Conservation (phyloP, 2,888 invertebrate species). For the Drymonia ruficornis region DNA sequence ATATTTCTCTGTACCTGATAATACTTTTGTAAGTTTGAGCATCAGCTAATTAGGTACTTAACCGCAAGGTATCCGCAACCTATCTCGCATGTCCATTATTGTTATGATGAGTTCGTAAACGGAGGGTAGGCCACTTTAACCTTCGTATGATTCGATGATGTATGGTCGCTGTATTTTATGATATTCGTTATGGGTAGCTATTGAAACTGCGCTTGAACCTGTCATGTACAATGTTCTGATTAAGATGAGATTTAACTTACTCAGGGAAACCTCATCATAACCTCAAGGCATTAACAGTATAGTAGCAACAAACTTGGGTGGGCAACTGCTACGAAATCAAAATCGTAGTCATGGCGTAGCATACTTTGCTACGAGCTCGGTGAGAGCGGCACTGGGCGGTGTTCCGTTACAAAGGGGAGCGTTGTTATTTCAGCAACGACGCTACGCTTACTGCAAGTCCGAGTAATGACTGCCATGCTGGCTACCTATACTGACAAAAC, state of each 20-base stretch:
- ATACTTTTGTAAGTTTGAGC: too few species aligned
- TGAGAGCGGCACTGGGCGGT: slow-evolving; percentile 23
- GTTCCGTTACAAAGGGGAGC: slow-evolving; percentile 40
- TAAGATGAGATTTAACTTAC: neutral
- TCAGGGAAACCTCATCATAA: too few species aligned
- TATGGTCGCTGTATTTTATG: too few species aligned
- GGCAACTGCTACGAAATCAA: neutral
- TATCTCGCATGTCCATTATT: neutral
- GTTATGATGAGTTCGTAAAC: neutral
- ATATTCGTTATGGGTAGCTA: neutral
- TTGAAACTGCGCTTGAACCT: too few species aligned
- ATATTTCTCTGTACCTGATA: too few species aligned
- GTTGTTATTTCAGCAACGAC: slow-evolving; percentile 41
- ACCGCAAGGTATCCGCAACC: too few species aligned
- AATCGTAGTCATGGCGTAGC: neutral
- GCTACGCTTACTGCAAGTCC: slow-evolving; percentile 34
- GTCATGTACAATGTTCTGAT: neutral
- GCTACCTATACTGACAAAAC: slow-evolving; percentile 14
- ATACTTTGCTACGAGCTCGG: slow-evolving; percentile 7
- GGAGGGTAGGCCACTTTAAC: neutral
- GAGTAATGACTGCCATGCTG: slow-evolving; percentile 38
- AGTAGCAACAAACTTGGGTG: neutral
- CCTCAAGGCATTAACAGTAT: too few species aligned
- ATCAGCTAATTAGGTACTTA: too few species aligned
- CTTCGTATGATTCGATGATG: too few species aligned